Base-by-base conservation (phyloP, 2,888 invertebrate genomes). In the Drosophila aldrichi region DNA sequence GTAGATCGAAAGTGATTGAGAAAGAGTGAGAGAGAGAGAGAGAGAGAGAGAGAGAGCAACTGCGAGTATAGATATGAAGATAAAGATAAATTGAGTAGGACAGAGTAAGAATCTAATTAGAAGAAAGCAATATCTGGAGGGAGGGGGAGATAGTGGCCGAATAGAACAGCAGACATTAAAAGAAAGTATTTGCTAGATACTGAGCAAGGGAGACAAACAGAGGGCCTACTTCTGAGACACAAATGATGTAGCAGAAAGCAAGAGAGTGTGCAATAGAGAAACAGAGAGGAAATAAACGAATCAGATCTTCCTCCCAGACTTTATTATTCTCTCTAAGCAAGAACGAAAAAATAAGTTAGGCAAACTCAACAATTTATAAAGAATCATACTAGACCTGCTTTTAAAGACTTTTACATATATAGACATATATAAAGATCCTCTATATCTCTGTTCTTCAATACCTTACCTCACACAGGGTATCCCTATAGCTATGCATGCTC, bases 391-490 rank as follows among this genome's bases (percentile, higher is more conserved):
- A 7, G 6, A 38, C 3, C 38, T n/a, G n/a, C 14, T 4, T 16
- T n/a, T 38, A 38, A 7, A 14, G 4, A 12, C 4, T 6, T 1
- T 1, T 7, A 5, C 3, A 7, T 29, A 4, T 4, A 36, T 4
- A 36, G 3, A 12, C 1, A 14, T 12, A 36, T 34, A 3, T 14
- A 4, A 36, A 0, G 7, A 29, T 36, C 8, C 16, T 41, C 3
- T 14, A 36, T 14, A 36, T n/a, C 18, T 29, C n/a, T 22, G 22
- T 22, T 22, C 22, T 22, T 22, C 22, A 22, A 22, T 22, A 22
- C 2, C 22, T 22, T 22, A 7, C 5, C 16, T 12, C 9, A 2
- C 4, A 16, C 9, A 54, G 70, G 25, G 70, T 70, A 70, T 61
- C 5, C 1, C 14, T 4, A 1, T 16, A 32, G 70, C 49, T 16